These are phyloP conservation scores for Anguilla obscura DNA, from an alignment of 2,797 vertebrate genomes.

Conservation along the genomic window DNA sequence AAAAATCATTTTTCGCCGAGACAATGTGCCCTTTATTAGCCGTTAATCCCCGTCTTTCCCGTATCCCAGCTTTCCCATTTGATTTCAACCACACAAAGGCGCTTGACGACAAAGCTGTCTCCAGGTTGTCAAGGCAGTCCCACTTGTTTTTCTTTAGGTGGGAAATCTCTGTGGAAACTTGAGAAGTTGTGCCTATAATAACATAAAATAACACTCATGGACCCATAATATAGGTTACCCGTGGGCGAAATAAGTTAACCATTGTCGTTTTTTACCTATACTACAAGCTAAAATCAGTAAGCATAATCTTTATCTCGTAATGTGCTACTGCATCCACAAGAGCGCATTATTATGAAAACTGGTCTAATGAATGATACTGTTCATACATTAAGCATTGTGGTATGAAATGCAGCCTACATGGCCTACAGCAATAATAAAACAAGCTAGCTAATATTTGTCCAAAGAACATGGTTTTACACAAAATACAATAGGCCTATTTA, in stretches of 20 bases:
- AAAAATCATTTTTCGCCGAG: background rate
- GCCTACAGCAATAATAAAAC: too few species aligned
- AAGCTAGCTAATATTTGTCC: too few species aligned
- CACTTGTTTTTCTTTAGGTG: conserved; percentile 6
- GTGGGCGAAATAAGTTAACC: background rate
- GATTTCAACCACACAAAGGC: conserved; percentile 20
- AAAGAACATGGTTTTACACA: too few species aligned
- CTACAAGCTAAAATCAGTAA: background rate
- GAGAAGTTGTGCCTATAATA: background rate
- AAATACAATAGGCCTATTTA: background rate
- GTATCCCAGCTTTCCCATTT: background rate
- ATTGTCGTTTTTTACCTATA: background rate
- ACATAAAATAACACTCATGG: background rate
- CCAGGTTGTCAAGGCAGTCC: conserved; percentile 7
- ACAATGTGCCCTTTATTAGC: conserved; percentile 7
- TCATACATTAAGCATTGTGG: background rate
- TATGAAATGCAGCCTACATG: background rate
- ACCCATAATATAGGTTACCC: background rate
- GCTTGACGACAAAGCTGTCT: conserved; percentile 17
- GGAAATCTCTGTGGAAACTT: conserved; percentile 4
- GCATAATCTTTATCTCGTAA: background rate
- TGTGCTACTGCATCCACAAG: background rate
- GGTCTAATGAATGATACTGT: background rate
- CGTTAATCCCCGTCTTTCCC: conserved; percentile 2
- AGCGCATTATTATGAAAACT: background rate